Base-by-base conservation (phyloP, 2,797 vertebrate genomes). In the Tenualosa thibaudeaui region DNA sequence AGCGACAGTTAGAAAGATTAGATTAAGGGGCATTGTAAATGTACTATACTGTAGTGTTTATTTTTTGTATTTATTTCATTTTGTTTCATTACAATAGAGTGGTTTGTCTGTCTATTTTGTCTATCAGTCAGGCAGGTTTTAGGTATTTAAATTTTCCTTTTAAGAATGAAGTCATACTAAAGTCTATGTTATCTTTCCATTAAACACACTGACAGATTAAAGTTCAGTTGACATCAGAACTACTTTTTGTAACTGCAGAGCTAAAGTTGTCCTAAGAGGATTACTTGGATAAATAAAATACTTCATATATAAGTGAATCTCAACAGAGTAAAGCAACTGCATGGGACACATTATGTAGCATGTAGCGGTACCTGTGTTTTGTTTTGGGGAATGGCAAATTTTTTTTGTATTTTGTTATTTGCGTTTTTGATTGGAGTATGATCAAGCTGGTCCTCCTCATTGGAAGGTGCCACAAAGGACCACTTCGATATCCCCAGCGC, bases 401-500 rank as follows among this genome's bases (percentile, higher is more conserved):
- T 19, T 51, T 82, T 19, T 46, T 83, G 65, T 85, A 13, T 58
- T 58, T 19, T 15, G 78, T 31, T n/a, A 24, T 62, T 7, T 81
- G 81, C 53, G 87, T 37, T 78, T 43, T 43, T 78, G 71, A 78
- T 46, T 78, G 71, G 40, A 78, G 71, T 78, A 78, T 78, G 54
- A 40, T 50, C 46, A 62, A 50, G 53, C 31, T 43, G 56, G 54
- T 82, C 50, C 71, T 78, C 71, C 71, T 78, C 71, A 78, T 78
- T 78, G 91, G 68, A 88, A 99, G 98, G 98, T 99, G 93, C 98
- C 98, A 94, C 98, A 99, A 91, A 94, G 98, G 95, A 99, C 98
- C 86, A 99, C 98, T 90, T 99, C 98, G 92, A 99, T 99, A 92
- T 99, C 98, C 88, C 98, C 98, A 81, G 98, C 98, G 9, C 91